phyloP scores from a whole-genome alignment of 2,113 vertebrate species.

The Dicrurus megarhynchus region DNA sequence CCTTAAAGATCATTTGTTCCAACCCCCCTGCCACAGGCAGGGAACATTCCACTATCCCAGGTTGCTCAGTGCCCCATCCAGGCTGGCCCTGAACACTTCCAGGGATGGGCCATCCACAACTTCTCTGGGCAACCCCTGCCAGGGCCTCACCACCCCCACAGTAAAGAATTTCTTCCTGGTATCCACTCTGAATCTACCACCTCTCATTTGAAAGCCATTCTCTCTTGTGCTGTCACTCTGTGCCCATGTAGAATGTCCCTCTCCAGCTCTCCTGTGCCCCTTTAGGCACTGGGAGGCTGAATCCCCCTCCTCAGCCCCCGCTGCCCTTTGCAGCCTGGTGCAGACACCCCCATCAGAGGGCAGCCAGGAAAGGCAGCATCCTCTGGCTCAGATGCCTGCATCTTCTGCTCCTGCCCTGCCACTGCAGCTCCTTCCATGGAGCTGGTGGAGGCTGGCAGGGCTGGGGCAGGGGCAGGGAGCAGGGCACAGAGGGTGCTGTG shows the following conservation, averaged over 20 bases:
- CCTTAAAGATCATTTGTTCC: not conserved
- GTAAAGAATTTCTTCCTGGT: not conserved
- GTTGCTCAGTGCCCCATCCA: not conserved
- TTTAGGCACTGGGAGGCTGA: not conserved
- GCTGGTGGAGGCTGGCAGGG: not conserved
- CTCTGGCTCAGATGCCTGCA: not conserved
- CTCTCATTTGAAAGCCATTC: not conserved
- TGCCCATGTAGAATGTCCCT: not conserved
- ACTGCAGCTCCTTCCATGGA: not conserved
- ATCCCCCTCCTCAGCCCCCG: not conserved
- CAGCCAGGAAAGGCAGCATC: not conserved
- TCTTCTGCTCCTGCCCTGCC: not conserved
- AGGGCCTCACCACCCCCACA: not conserved
- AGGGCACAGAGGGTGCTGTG: not conserved
- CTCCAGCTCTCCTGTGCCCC: not conserved
- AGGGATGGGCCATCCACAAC: not conserved
- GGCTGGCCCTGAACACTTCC: not conserved
- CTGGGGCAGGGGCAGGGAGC: not conserved
- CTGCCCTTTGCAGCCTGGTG: not conserved
- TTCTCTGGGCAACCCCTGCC: not conserved
- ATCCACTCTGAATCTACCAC: not conserved
- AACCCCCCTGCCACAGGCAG: not conserved
- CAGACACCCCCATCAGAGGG: rapidly evolving
- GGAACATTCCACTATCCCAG: not conserved
- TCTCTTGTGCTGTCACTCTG: not conserved